phyloP scores from a whole-genome alignment of 2,888 invertebrate species.

The Pachycephus smyrnensis region DNA sequence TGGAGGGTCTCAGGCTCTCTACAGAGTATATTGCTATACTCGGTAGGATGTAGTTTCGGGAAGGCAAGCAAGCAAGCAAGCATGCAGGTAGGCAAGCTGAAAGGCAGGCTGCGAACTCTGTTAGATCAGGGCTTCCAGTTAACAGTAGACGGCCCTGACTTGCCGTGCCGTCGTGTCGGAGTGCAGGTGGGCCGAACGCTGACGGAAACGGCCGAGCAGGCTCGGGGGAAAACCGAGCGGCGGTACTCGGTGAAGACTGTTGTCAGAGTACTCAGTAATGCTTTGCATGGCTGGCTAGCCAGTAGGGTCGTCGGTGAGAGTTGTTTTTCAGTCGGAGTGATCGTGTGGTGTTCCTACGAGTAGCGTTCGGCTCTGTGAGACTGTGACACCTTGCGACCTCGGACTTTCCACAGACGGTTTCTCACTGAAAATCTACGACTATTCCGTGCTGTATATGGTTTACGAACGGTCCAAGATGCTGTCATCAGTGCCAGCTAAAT shows the following conservation, averaged over 20 bases:
- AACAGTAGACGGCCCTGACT: constrained; percentile 25
- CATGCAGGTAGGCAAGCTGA: neutral
- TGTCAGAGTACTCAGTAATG: constrained; percentile 65
- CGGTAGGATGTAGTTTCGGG: neutral
- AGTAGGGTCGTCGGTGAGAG: constrained; percentile 54
- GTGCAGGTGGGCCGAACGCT: constrained; percentile 70
- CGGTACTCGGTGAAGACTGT: constrained; percentile 57
- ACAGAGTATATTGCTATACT: neutral
- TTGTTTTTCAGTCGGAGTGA: constrained; percentile 51
- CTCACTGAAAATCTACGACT: constrained; percentile 29
- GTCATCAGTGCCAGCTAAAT: constrained; percentile 64
- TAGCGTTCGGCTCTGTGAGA: constrained; percentile 30
- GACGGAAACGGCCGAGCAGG: constrained; percentile 63
- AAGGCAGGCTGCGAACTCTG: neutral
- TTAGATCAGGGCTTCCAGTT: constrained; percentile 8
- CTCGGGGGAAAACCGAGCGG: constrained; percentile 60
- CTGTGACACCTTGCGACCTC: constrained; percentile 20
- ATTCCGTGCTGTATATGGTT: constrained; percentile 51
- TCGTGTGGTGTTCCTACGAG: constrained; percentile 46
- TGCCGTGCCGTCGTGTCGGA: constrained; percentile 59
- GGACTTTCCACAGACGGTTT: constrained; percentile 25
- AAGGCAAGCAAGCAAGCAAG: neutral
- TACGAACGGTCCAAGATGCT: constrained; percentile 63
- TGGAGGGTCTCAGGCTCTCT: neutral
- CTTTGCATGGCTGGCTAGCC: constrained; percentile 63